These are phyloP conservation scores for Horisme vitalbata DNA, from an alignment of 2,888 invertebrate genomes.

Conservation along the genomic window DNA sequence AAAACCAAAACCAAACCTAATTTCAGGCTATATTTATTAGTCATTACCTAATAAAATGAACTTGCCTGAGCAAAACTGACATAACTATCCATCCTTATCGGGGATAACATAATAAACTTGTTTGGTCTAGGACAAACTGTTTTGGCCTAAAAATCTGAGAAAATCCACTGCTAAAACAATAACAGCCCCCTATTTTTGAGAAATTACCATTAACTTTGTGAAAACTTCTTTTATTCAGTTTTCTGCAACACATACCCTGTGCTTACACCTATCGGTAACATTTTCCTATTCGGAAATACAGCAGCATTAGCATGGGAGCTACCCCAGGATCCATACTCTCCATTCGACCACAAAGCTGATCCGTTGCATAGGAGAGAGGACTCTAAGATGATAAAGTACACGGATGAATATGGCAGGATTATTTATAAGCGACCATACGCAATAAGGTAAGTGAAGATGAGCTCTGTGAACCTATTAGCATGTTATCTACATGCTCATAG, in stretches of 20 bases:
- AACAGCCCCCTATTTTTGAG: no score
- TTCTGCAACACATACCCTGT: slow-evolving; percentile 85
- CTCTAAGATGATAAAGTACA: slow-evolving; percentile 62
- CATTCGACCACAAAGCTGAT: slow-evolving; percentile 69
- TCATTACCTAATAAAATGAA: no score
- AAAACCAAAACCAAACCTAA: no score
- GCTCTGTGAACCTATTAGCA: no score
- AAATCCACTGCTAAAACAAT: no score
- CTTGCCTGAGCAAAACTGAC: no score
- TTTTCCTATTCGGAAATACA: slow-evolving; percentile 87
- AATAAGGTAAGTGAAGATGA: slow-evolving; percentile 51
- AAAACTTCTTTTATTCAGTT: slow-evolving; percentile 59
- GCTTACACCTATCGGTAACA: slow-evolving; percentile 76
- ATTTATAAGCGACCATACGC: slow-evolving; percentile 57
- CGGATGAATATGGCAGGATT: slow-evolving; percentile 62
- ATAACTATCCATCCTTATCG: no score
- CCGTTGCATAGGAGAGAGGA: slow-evolving; percentile 71
- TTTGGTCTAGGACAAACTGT: no score
- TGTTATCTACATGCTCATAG: no score
- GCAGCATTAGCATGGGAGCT: slow-evolving; percentile 90
- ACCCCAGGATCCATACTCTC: slow-evolving; percentile 85
- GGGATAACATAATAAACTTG: no score
- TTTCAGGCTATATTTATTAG: no score
- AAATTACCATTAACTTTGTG: neutral
- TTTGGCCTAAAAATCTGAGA: no score